phyloP scores from a whole-genome alignment of 2,113 vertebrate genomes.

The Hemicordylus capensis region DNA sequence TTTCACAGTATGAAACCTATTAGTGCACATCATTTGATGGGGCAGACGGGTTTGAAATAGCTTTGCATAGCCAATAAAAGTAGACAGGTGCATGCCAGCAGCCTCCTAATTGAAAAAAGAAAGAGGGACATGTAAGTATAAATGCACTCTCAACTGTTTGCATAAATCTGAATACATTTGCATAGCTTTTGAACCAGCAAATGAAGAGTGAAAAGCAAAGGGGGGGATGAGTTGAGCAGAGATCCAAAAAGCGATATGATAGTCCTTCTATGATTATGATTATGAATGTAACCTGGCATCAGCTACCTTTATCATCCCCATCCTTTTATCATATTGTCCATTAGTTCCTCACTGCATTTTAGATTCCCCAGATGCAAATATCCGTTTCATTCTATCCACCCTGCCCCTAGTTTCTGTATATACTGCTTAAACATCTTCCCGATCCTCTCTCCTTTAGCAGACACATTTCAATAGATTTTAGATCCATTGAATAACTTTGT shows the following conservation, averaged over 20 bases:
- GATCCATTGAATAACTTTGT: too few species aligned
- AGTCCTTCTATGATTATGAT: not conserved
- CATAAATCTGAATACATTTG: constrained; percentile 40
- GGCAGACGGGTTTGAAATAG: constrained; percentile 66
- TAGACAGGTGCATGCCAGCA: constrained; percentile 47
- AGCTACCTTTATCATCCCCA: too few species aligned
- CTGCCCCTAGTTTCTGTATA: not conserved
- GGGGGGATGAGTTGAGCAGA: not conserved
- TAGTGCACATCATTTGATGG: constrained; percentile 61
- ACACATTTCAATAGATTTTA: not conserved
- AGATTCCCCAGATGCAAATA: constrained; percentile 6
- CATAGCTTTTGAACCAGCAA: constrained; percentile 9
- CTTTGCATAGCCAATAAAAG: constrained; percentile 56
- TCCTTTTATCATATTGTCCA: not conserved
- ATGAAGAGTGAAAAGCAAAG: not conserved
- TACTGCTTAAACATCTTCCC: not conserved
- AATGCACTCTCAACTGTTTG: not conserved
- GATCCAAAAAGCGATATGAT: not conserved
- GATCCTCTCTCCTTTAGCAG: not conserved
- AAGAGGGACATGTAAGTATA: constrained; percentile 3
- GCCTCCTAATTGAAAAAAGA: constrained; percentile 41
- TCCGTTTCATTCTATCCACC: not conserved
- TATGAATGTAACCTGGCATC: not conserved
- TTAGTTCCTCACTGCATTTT: not conserved
- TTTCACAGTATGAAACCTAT: constrained; percentile 67